Evolutionary conservation across 1,140 invertebrate genomes (phyloP), one percentile per base, ranked within the genome.

Genomic region (Globodera ellingtonae): DNA sequence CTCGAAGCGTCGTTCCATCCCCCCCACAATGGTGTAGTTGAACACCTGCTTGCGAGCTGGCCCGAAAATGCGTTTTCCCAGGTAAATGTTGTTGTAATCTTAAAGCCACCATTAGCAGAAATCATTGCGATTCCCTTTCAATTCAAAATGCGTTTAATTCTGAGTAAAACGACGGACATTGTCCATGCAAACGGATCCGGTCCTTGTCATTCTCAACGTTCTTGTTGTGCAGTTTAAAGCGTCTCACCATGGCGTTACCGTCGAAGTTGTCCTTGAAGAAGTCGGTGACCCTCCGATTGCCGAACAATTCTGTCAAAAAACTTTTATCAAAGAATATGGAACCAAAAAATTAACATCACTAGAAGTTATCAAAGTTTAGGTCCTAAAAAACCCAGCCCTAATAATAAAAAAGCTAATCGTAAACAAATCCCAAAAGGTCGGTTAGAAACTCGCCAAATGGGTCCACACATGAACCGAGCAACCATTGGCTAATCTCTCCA

Each of bases 11-110:
- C 86, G 72, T 59, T 87, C 86, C 83, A 87, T 88, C 46, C 86
- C 86, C 15, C 86, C 86, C 44, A 89, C 79, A 35, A 87, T 87
- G 5, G 86, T 83, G 44, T 80, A 70, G 24, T 65, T 77, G 76
- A 86, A 87, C 48, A 85, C 84, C 48, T 85, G 88, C 66, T 89
- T 87, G 13, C 86, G 72, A 5, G 86, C 81, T 21, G 86, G 86
- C 8, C 85, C 87, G 75, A 87, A 87, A 78, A 87, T 87, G 13
- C 86, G 81, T 65, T 89, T 87, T 1, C 86, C 86, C 18, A 87
- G 78, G 59, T 87, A 78, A 56, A 87, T 89, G 84, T 87, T 87
- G 80, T 87, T 87, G 86, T 87, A 87, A 62, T 87, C 86, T 86
- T 75, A 10, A 50, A 78, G 13, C 8, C 6, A 78, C 8, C 13